Percentiles rank a stretch among this genome's conserved stretches.
Conservation (phyloP, 2,113 vertebrate species). For the Paraplagusia blochii region DNA sequence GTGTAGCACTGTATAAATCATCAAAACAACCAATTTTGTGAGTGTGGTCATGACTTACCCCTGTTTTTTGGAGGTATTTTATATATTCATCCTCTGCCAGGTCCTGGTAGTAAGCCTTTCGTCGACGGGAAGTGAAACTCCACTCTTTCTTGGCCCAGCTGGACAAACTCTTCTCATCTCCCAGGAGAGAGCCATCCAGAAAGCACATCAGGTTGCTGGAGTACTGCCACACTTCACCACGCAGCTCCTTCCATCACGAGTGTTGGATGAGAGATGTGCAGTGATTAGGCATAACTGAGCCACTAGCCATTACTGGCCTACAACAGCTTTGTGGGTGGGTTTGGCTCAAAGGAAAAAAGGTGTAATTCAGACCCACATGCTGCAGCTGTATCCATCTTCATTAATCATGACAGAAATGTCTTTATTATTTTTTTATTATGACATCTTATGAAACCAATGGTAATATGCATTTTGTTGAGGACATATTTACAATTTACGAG, state of each 20-base stretch:
- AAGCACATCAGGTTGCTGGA: slow-evolving; percentile 82
- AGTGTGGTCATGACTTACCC: slow-evolving; percentile 73
- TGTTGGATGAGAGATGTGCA: slow-evolving; percentile 19
- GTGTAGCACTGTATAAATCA: background rate
- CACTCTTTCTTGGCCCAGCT: slow-evolving; percentile 78
- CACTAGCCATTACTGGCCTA: slow-evolving; percentile 11
- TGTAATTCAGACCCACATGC: slow-evolving; percentile 3
- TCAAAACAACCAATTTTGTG: background rate
- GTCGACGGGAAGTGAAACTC: slow-evolving; percentile 68
- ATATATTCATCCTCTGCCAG: slow-evolving; percentile 76
- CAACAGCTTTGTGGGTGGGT: slow-evolving; percentile 12
- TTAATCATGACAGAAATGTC: too few species aligned
- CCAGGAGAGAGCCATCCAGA: slow-evolving; percentile 77
- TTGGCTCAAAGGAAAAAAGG: slow-evolving; percentile 2
- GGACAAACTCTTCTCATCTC: slow-evolving; percentile 76
- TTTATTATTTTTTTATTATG: too few species aligned
- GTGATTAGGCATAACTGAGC: slow-evolving; percentile 49
- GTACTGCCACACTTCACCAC: slow-evolving; percentile 82
- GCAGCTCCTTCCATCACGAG: slow-evolving; percentile 77
- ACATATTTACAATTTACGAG: background rate
- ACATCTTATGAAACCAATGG: too few species aligned
- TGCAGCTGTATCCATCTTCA: too few species aligned
- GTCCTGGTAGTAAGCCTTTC: slow-evolving; percentile 70
- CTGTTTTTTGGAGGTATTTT: slow-evolving; percentile 75
- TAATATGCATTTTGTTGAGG: too few species aligned